Base-by-base conservation (phyloP, 2,113 vertebrate genomes). In the Dissostichus mawsoni region DNA sequence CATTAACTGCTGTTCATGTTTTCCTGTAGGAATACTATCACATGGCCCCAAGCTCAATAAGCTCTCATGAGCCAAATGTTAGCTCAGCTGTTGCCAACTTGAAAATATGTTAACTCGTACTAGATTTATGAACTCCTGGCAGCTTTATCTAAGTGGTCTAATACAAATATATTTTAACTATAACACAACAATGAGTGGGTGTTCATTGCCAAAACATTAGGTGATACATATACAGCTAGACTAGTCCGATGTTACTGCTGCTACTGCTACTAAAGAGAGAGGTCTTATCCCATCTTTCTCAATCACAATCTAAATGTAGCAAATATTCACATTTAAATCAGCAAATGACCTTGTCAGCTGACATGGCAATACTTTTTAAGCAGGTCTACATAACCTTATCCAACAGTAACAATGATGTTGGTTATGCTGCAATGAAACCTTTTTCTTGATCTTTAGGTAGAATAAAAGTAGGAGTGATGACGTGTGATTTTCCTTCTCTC, bases 21-120 rank as follows among this genome's bases (percentile, higher is more conserved):
- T 65, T 33, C 3, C 9, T 64, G 48, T 53, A 67, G 45, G 20
- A 63, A 44, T 68, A 25, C 25, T 29, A 55, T 68, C 9, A 12
- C 63, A 41, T 74, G 55, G 53, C 48, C 23, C 12, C 9, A 16
- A 17, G 11, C 41, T 45, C 48, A 71, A 71, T 47, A 70, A 71
- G 48, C 41, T 62, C 20, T 51, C 23, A 5, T 18, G 68, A 64
- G 64, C 57, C 36, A 85, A 81, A 53, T 64, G 41, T 61, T 70
- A 56, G 61, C 65, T 81, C 58, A 61, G 58, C 65, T 74, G 48
- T 20, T 51, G 74, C 69, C 79, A 71, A 59, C 7, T 18, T 82
- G 11, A 20, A 47, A 64, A 70, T 63, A 44, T 55, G 55, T 63
- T 63, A 81, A 53, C 66, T 68, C 29, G n/a, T 53, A 53, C 17